Base-by-base conservation (phyloP, 1,140 invertebrate genomes). In the Mylabris phalerata region DNA sequence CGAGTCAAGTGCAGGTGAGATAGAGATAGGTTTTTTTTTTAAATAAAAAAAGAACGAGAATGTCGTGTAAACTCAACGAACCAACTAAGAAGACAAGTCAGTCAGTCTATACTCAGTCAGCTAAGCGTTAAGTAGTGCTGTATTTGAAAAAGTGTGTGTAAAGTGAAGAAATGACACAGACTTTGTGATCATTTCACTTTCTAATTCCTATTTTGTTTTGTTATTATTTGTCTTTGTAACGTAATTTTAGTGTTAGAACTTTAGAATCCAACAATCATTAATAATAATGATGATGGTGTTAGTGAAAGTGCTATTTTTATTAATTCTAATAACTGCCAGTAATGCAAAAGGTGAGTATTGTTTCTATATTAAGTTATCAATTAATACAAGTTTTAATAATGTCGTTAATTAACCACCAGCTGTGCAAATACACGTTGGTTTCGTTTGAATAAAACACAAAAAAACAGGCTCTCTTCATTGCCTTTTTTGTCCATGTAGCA, bases 181-280 rank as follows among this genome's bases (percentile, higher is more conserved):
- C 51, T 46, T 38, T 54, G 51, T 54, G 51, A 54, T 42, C 51
- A 54, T 46, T 54, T 54, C 51, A 54, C 51, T 54, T 54, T 54
- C 51, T 46, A 45, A 7, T 32, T 32, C 4, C 4, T 32, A 7
- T 32, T 32, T 5, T 32, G 32, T 32, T 32, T 32, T 32, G 4
- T 19, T 19, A 19, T 19, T 19, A 19, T 19, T 19, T 19, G 19
- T 19, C 19, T 19, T 19, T 19, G 19, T 19, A 19, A 19, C 19
- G 19, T 19, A 19, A 19, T 19, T 19, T 19, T 19, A 19, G 19
- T 19, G 19, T 19, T 19, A 19, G 1, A 19, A 19, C 19, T 19
- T 19, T 19, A 19, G 19, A 19, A 19, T 19, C 19, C 19, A 19
- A 19, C 19, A 19, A 19, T 19, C 19, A 19, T 19, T 32, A 32